Evolutionary conservation across 2,888 invertebrate genomes (phyloP), one percentile per base, ranked within the genome.

Genomic region (Nemoura dubitans): DNA sequence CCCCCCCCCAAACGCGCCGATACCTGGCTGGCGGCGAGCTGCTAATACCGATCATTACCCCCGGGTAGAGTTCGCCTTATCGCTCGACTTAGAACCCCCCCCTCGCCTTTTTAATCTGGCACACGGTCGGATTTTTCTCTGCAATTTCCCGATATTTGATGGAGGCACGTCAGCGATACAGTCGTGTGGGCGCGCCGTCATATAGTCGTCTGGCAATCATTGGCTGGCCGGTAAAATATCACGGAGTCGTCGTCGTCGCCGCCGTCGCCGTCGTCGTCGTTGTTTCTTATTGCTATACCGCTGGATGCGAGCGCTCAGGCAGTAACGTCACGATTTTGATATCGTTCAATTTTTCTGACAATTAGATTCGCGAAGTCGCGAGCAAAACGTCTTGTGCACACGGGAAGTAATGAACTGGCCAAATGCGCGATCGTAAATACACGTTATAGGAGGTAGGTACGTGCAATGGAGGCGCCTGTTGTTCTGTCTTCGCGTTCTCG

Each of bases 131-230:
- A 21, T 59, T 59, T 21, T 59, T 59, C 59, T 59, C 59, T 59
- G 59, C 59, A 59, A 59, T 59, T 59, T 59, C 14, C 59, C 59
- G 14, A 59, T 59, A 59, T 59, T 59, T 59, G 21, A 59, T 3
- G 14, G 16, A 59, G 14, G 59, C 59, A 59, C 59, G 59, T 59
- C 59, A 59, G 6, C 59, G 59, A 59, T 59, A 59, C 16, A 59
- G 59, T 59, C 59, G 36, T 59, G 59, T 59, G 59, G 59, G 59
- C 21, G 59, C 14, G 59, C 59, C 59, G 59, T 3, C 36, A n/a
- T n/a, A n/a, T n/a, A n/a, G 59, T 59, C 59, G 59, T 59, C 21
- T 59, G 59, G 59, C 59, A 59, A 59, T 59, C 59, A 59, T 59
- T 59, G 21, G 59, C 59, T 59, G 3, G 14, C 59, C 59, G 21